Evolutionary conservation across 1,140 invertebrate species (phyloP).

Genomic region (Camponotus floridanus): DNA sequence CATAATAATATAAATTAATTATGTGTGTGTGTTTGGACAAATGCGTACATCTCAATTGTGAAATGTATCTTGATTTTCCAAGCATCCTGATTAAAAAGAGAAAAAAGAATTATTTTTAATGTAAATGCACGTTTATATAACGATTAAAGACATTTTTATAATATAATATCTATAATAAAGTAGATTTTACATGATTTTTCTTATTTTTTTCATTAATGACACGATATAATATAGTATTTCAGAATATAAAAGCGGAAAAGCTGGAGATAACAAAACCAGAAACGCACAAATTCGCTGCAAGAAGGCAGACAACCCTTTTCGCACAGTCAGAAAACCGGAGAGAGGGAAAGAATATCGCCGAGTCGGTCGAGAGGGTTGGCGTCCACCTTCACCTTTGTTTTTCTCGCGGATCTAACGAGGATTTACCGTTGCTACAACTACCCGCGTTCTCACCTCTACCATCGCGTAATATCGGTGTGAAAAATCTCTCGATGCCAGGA

Average conservation of each 20-base stretch:
- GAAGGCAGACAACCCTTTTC: constrained; percentile 37
- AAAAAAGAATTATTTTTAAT: constrained; percentile 34
- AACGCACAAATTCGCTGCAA: constrained; percentile 45
- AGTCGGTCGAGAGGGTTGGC: constrained; percentile 39
- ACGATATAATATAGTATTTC: constrained; percentile 10
- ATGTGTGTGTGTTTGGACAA: no score
- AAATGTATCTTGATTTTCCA: neutral
- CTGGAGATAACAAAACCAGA: neutral
- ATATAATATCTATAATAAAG: neutral
- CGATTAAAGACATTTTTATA: constrained; percentile 9
- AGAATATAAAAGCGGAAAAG: constrained; percentile 28
- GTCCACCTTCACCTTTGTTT: constrained; percentile 75
- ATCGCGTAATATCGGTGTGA: constrained; percentile 11
- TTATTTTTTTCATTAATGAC: neutral
- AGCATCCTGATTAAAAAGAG: neutral
- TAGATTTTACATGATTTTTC: constrained; percentile 10
- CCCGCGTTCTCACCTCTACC: constrained; percentile 17
- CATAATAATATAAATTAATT: neutral
- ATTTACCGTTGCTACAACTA: constrained; percentile 75
- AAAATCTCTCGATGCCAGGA: constrained; percentile 46
- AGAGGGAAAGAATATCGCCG: constrained; percentile 52
- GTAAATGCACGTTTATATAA: no score
- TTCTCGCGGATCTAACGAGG: constrained; percentile 80
- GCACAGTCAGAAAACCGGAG: constrained; percentile 25
- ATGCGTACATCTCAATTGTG: neutral